Percentiles rank a stretch among this genome's conserved stretches.
These are phyloP conservation scores for Nannoperca obscura DNA, from an alignment of 2,797 vertebrate species.

Conservation along the genomic window DNA sequence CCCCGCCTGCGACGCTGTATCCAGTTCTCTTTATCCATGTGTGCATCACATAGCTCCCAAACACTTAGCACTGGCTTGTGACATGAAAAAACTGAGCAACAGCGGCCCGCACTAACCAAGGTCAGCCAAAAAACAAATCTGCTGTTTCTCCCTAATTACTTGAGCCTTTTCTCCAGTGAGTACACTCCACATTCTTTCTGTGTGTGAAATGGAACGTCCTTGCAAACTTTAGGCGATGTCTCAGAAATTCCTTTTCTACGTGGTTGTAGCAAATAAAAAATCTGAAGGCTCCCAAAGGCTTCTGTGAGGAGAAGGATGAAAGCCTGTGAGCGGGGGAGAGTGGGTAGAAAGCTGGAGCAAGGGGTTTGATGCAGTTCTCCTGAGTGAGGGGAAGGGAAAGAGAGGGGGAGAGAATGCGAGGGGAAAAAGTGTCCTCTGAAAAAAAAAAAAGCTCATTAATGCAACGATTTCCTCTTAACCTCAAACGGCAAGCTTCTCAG, in stretches of 20 bases:
- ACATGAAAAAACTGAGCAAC: slow-evolving; percentile 61
- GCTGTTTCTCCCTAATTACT: slow-evolving; percentile 57
- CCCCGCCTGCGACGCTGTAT: no score
- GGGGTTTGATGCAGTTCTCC: slow-evolving; percentile 78
- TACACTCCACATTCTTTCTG: slow-evolving; percentile 30
- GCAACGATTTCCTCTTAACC: slow-evolving; percentile 79
- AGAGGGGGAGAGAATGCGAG: slow-evolving; percentile 42
- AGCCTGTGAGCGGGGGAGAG: slow-evolving; percentile 75
- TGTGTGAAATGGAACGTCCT: slow-evolving; percentile 78
- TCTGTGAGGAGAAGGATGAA: slow-evolving; percentile 83
- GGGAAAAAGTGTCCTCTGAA: slow-evolving; percentile 68
- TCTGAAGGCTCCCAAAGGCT: slow-evolving; percentile 78
- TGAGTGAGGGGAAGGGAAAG: slow-evolving; percentile 65
- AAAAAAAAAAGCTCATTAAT: slow-evolving; percentile 77
- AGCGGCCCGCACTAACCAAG: slow-evolving; percentile 46
- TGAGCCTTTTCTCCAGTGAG: slow-evolving; percentile 41
- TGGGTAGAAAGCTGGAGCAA: slow-evolving; percentile 75
- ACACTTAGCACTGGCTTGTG: slow-evolving; percentile 48
- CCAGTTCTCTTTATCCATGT: no score
- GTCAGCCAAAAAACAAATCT: slow-evolving; percentile 34
- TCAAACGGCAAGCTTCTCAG: slow-evolving; percentile 72
- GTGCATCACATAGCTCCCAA: slow-evolving; percentile 37
- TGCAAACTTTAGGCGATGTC: slow-evolving; percentile 79
- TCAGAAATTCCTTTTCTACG: slow-evolving; percentile 71
- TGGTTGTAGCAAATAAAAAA: slow-evolving; percentile 76